Conservation (phyloP, 2,888 invertebrate genomes). For the Lasioglossum zephyrum region DNA sequence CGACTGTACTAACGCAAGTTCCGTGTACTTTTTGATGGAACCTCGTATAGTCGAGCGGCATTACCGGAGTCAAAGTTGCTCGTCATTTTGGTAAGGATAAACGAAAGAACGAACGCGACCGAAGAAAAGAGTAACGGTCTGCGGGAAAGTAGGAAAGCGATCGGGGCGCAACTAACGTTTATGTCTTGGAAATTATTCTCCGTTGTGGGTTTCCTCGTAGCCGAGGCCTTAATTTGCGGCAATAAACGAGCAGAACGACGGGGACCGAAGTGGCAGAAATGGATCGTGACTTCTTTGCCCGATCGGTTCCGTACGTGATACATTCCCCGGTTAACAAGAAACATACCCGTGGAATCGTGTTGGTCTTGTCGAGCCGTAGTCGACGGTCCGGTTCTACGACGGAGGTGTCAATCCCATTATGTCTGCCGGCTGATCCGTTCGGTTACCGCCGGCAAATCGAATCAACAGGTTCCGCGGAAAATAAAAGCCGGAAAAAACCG, state of each 20-base stretch:
- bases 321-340: constrained; percentile 18
- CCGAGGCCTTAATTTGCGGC: constrained; percentile 26
- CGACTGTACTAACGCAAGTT: too few species aligned
- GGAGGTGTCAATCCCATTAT: constrained; percentile 67
- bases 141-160: not conserved
- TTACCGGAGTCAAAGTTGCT: not conserved
- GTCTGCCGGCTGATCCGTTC: constrained; percentile 21
- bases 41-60: not conserved
- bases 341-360: not conserved
- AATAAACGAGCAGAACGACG: not conserved
- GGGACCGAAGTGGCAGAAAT: constrained; percentile 8
- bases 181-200: not conserved
- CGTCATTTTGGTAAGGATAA: not conserved
- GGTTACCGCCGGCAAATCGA: constrained; percentile 16
- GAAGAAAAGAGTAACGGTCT: not conserved
- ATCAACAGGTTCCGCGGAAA: constrained; percentile 28
- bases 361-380: not conserved
- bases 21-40: too few species aligned
- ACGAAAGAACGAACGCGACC: not conserved
- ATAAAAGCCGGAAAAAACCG: not conserved
- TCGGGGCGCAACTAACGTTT: not conserved
- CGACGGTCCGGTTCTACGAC: constrained; percentile 45
- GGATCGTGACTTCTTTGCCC: constrained; percentile 22
- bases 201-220: not conserved
- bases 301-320: constrained; percentile 14